Base-by-base conservation (phyloP, 2,113 vertebrate species). In the Microcebus murinus region DNA sequence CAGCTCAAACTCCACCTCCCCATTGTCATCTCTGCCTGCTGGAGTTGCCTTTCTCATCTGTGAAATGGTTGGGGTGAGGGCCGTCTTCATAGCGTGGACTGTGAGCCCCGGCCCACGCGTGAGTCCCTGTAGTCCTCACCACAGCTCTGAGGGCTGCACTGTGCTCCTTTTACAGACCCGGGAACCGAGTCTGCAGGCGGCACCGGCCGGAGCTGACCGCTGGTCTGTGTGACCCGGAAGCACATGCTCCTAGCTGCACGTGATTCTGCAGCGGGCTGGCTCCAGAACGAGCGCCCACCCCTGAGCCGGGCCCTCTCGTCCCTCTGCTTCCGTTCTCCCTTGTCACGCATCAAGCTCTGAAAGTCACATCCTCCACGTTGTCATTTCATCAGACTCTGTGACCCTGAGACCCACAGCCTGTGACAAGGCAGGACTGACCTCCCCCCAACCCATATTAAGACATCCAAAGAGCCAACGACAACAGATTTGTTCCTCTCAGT, bases 351-450 rank as follows among this genome's bases (percentile, higher is more conserved):
- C 61, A 73, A 83, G 48, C 12, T 71, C 45, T 6, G 7, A 48
- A 63, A 65, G 50, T 52, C n/a, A 73, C 63, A 50, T 52, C 29
- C 39, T 57, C 31, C 21, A 12, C 0, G 0, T 0, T 4, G 0
- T 74, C 17, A 18, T 55, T 84, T 70, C 34, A 23, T 48, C 70
- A 73, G 45, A 83, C 10, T 39, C n/a, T 2, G 27, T 52, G 67
- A 48, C 61, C 77, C 67, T 61, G 31, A 86, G 79, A 87, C 70
- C 23, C 61, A 42, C 42, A 45, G 13, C 18, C 67, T 17, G 11
- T 31, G 25, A 76, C 10, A 65, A 50, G 20, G n/a, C 18, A 15
- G 50, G 50, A 55, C 8, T 2, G 15, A 39, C 55, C 42, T n/a
- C 13, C 15, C 14, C 14, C 1, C 14, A 17, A 55, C 17, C 71